Base-by-base conservation (phyloP, 1,140 invertebrate species). In the Diorhabda elongata region DNA sequence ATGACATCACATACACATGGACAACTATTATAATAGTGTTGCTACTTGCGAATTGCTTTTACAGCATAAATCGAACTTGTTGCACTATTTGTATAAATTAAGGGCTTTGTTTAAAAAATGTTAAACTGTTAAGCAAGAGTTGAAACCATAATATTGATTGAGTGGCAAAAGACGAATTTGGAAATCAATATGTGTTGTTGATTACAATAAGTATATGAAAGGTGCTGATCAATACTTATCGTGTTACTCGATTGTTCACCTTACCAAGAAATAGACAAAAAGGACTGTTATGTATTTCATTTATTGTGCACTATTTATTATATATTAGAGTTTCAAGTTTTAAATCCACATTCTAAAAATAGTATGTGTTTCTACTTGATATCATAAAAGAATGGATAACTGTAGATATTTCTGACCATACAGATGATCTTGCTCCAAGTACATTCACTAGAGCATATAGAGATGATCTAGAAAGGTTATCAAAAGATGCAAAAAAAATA, bases 131-230 rank as follows among this genome's bases (percentile, higher is more conserved):
- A 52, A 52, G 45, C 5, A 9, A 9, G 8, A 52, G 45, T 1
- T 52, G 8, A 52, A 52, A 1, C 45, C 2, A 52, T 9, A 52
- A 52, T 52, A 52, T 52, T 1, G 45, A 52, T 9, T 52, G 45
- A 9, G 45, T 52, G 74, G 59, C 44, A 52, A 43, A 26, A 59
- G 42, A 61, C 8, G 59, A 44, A 42, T 11, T 42, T 42, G 45
- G 6, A 70, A 70, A 71, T 76, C 76, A 57, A 26, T 44, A 26
- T 70, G 71, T 56, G 74, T 79, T 44, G 68, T 71, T 3, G 42
- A 77, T 64, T 81, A 79, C 62, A 77, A 79, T 64, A 69, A 78
- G 11, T 71, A 72, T 68, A 77, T 71, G 70, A 9, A 42, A 3
- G 70, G 70, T 9, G 7, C 63, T 44, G 70, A 71, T 59, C 63